A percentile compares a stretch with the other conserved stretches of the same genome.
These are phyloP conservation scores for Pseudochaenichthys georgianus DNA, from an alignment of 2,797 vertebrate genomes.

Conservation along the genomic window DNA sequence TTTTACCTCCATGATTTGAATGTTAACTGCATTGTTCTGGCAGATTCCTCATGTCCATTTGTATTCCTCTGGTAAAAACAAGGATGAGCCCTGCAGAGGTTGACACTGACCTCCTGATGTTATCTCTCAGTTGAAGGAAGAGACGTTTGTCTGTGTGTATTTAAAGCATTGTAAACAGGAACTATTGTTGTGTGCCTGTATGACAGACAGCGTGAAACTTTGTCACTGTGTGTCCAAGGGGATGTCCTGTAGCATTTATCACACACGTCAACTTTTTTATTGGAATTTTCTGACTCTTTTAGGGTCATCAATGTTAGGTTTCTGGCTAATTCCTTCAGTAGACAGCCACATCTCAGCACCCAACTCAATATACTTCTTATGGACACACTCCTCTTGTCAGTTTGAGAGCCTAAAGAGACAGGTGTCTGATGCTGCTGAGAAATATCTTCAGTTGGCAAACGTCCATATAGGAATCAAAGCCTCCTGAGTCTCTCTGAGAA, in stretches of 20 bases:
- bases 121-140: conserved; percentile 60
- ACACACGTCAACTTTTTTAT: conserved; percentile 11
- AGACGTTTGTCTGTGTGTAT: conserved; percentile 44
- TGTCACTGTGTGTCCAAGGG: conserved; percentile 55
- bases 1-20: neutral
- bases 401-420: conserved; percentile 13
- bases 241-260: conserved; percentile 70
- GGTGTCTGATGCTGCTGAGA: conserved; percentile 54
- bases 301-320: neutral
- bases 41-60: conserved; percentile 4
- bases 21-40: conserved; percentile 1
- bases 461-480: conserved; percentile 60
- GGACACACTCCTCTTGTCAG: conserved; percentile 26
- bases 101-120: conserved; percentile 54
- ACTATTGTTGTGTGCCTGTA: conserved; percentile 46
- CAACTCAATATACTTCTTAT: neutral
- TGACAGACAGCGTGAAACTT: conserved; percentile 49
- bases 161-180: conserved; percentile 79
- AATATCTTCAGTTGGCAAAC: conserved; percentile 48
- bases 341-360: neutral
- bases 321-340: neutral
- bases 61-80: conserved; percentile 1
- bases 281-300: neutral
- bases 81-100: conserved; percentile 13
- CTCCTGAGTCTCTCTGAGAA: conserved; percentile 57